Base-by-base conservation (phyloP, 2,888 invertebrate genomes). In the Callinectes sapidus region DNA sequence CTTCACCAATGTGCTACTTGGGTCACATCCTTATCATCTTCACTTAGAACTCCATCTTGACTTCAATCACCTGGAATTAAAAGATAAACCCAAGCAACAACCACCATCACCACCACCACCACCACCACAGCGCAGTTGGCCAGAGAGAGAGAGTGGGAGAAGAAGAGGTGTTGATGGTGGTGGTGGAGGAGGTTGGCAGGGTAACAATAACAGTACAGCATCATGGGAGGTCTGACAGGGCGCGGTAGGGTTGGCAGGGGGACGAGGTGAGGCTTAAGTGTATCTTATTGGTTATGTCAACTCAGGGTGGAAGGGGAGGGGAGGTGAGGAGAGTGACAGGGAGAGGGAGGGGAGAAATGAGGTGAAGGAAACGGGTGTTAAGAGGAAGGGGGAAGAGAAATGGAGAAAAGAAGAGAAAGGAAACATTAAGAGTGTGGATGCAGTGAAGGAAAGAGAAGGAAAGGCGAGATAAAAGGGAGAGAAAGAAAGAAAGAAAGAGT, bases 191-290 rank as follows among this genome's bases (percentile, higher is more conserved):
- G 71, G 28, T 28, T 1, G 71, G 71, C 28, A 71, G 71, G 71
- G n/a, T 23, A 71, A 28, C 71, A n/a, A 23, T 71, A 71, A n/a
- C 10, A 71, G 71, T n/a, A 71, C n/a, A 71, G n/a, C 71, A 28
- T n/a, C 71, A 71, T 71, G 71, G 71, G 71, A 71, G 71, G 71
- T 71, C 71, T 71, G 71, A 71, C 71, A 71, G 71, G 71, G 71
- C n/a, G 71, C n/a, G 28, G 71, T 28, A 71, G 71, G 71, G 71
- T 71, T 61, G 61, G 61, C 61, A 61, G 61, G 61, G 61, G 71
- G 28, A 28, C 2, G 71, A 71, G 28, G 28, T 1, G 71, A 71
- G 71, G 71, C 23, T 48, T 71, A 71, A 71, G 28, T 71, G 71
- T 71, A 71, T n/a, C 71, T 71, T 71, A 71, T 71, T 71, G 71